Percentiles rank a stretch among this genome's conserved stretches.
phyloP scores from a whole-genome alignment of 2,113 vertebrate genomes.

The Cettia cetti region DNA sequence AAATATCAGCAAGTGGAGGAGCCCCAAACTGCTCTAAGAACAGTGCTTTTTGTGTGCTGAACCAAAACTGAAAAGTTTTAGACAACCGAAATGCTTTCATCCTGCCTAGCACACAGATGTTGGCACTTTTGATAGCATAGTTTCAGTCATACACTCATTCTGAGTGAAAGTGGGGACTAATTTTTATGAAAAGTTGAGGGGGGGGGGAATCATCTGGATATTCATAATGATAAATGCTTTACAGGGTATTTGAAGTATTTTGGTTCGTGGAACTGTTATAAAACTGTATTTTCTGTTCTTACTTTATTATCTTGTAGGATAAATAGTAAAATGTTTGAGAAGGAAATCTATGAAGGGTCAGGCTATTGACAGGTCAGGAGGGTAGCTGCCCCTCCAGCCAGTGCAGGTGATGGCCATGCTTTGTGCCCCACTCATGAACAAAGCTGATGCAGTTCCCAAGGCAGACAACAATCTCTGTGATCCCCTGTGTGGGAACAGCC shows the following conservation, averaged over 20 bases:
- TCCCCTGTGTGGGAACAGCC: background rate
- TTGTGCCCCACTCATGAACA: background rate
- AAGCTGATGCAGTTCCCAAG: background rate
- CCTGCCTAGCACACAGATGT: background rate
- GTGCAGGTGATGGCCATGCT: background rate
- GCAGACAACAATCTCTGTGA: background rate
- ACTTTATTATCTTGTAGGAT: background rate
- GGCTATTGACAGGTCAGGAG: background rate
- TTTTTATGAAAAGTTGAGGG: background rate
- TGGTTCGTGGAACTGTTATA: background rate
- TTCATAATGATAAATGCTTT: background rate
- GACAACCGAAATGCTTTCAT: background rate
- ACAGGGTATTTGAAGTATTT: background rate
- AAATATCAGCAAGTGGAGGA: background rate
- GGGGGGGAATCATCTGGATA: background rate
- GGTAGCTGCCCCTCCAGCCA: background rate
- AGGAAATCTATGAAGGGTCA: background rate
- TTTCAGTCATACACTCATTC: background rate
- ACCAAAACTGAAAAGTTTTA: background rate
- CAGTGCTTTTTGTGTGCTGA: background rate
- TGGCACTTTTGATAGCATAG: background rate
- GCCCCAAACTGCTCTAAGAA: background rate
- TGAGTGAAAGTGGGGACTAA: background rate
- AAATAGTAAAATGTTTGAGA: background rate
- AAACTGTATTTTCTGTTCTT: background rate